These are phyloP conservation scores for Pelobates fuscus DNA, from an alignment of 2,113 vertebrate species.

Conservation along the genomic window DNA sequence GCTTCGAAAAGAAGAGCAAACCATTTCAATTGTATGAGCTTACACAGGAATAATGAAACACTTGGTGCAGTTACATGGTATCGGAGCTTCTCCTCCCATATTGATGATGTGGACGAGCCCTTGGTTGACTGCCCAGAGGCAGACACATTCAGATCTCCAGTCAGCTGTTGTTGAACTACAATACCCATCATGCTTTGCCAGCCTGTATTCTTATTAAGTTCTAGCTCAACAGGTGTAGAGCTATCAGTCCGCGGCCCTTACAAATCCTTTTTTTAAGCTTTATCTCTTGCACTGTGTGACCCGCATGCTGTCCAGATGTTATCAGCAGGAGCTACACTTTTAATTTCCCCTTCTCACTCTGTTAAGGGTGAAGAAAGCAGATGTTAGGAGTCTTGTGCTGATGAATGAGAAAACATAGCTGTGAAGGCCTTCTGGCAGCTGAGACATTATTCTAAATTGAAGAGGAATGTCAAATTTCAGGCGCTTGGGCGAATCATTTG, in stretches of 20 bases:
- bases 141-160: no score
- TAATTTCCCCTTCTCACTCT: background rate
- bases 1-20: conserved; percentile 6
- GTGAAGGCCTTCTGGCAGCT: background rate
- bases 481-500: background rate
- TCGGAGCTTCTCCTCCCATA: no score
- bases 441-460: conserved; percentile 3
- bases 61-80: no score
- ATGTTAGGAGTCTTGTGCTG: conserved; percentile 9
- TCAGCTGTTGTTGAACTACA: background rate
- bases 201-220: no score
- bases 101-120: no score
- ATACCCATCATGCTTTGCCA: no score
- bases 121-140: no score
- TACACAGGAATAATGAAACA: background rate
- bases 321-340: background rate
- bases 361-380: conserved; percentile 11
- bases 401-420: conserved; percentile 1
- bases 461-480: conserved; percentile 10
- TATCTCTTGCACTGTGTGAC: no score
- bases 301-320: no score
- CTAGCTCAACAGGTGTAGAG: no score
- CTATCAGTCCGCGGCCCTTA: no score
- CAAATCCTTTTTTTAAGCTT: no score
- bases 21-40: background rate